Conservation (phyloP, 2,888 invertebrate species). For the Rhaphigaster nebulosa region DNA sequence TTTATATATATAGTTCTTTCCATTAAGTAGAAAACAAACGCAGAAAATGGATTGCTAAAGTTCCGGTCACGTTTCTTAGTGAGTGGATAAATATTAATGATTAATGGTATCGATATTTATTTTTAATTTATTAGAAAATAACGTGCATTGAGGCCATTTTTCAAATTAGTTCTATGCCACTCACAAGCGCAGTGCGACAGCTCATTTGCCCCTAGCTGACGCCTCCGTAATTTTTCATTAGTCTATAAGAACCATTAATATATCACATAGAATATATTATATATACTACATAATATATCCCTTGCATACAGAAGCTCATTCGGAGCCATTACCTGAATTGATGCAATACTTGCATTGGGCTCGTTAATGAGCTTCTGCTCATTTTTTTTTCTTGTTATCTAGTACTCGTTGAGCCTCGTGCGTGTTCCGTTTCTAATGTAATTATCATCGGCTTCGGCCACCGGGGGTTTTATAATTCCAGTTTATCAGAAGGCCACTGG, state of each 20-base stretch:
- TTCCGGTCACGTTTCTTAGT: neutral
- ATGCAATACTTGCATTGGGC: neutral
- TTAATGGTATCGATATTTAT: neutral
- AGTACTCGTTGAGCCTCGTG: neutral
- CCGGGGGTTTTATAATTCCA: neutral
- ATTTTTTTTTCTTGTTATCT: neutral
- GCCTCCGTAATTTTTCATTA: neutral
- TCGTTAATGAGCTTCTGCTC: neutral
- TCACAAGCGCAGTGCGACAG: neutral
- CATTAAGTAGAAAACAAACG: neutral
- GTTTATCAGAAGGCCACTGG: constrained; percentile 15
- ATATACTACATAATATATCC: neutral
- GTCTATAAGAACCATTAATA: neutral
- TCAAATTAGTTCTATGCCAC: neutral
- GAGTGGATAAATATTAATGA: neutral
- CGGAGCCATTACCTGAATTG: neutral
- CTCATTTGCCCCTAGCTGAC: neutral
- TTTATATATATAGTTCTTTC: neutral
- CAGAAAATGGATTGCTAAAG: neutral
- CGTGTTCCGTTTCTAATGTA: neutral
- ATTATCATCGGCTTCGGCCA: neutral
- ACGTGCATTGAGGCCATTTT: neutral
- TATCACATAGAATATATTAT: neutral
- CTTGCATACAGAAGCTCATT: neutral
- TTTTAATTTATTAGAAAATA: neutral